phyloP scores from a whole-genome alignment of 2,113 vertebrate species.

The Pimephales promelas region DNA sequence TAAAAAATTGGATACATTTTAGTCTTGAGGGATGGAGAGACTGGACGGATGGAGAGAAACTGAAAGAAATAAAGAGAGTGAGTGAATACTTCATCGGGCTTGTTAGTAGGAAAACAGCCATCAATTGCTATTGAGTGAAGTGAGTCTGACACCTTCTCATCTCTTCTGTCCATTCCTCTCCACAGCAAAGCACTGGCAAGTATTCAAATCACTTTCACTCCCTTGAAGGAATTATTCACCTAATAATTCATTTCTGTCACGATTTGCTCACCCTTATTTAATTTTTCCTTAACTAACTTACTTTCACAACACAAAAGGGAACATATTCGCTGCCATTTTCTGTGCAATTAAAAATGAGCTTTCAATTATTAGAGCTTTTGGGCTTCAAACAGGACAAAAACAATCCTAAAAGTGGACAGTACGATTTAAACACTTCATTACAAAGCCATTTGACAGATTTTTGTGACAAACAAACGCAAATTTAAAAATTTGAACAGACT shows the following conservation, averaged over 20 bases:
- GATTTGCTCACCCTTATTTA: neutral
- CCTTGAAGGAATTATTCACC: slow-evolving; percentile 11
- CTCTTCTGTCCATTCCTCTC: slow-evolving; percentile 19
- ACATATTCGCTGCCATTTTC: neutral
- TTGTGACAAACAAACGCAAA: neutral
- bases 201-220: slow-evolving; percentile 16
- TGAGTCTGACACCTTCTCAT: slow-evolving; percentile 47
- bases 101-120: slow-evolving; percentile 46
- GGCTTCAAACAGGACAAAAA: neutral
- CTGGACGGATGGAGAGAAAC: neutral
- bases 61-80: neutral
- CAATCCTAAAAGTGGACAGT: neutral
- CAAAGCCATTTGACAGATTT: neutral
- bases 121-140: slow-evolving; percentile 42
- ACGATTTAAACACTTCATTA: neutral
- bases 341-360: neutral
- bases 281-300: too few relatives aligned
- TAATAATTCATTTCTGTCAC: neutral
- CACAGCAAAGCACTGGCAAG: slow-evolving; percentile 32
- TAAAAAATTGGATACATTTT: neutral
- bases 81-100: neutral
- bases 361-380: neutral
- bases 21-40: neutral
- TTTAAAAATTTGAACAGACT: neutral
- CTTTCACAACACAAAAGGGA: neutral